Percentiles rank a stretch among this genome's conserved stretches.
phyloP scores from a whole-genome alignment of 2,888 invertebrate genomes.

The Malthinus flaveolus region DNA sequence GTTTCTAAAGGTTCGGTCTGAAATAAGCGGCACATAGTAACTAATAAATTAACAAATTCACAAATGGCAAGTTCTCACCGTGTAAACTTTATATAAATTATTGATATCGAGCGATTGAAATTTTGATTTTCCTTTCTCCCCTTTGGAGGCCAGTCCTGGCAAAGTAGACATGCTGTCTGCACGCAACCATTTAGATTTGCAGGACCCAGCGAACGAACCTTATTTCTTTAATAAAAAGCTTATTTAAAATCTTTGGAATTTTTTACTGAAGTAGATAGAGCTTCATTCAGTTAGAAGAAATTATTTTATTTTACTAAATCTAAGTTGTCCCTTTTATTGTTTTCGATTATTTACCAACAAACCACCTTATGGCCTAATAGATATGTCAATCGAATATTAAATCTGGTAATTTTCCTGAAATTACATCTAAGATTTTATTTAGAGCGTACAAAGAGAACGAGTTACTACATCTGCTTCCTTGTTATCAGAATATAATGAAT shows the following conservation, averaged over 20 bases:
- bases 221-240: conserved; percentile 57
- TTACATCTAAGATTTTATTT: no score
- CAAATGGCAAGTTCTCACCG: conserved; percentile 61
- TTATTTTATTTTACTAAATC: no score
- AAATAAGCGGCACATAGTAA: conserved; percentile 29
- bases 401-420: no score
- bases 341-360: no score
- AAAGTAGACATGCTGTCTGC: conserved; percentile 96
- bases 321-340: no score
- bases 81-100: conserved; percentile 89
- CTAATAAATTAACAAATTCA: background rate
- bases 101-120: conserved; percentile 98
- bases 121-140: conserved; percentile 92
- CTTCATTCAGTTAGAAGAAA: no score
- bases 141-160: conserved; percentile 84
- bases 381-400: no score
- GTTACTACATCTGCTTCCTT: no score
- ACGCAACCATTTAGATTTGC: conserved; percentile 87
- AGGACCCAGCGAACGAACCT: conserved; percentile 79
- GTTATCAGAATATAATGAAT: no score
- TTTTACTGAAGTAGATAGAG: no score
- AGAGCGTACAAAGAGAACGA: no score
- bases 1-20: conserved; percentile 87
- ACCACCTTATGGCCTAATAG: no score
- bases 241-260: background rate